A percentile compares a stretch with the other conserved stretches of the same genome.
Evolutionary conservation across 2,888 invertebrate genomes (phyloP).

Genomic region (Dusona sp.): DNA sequence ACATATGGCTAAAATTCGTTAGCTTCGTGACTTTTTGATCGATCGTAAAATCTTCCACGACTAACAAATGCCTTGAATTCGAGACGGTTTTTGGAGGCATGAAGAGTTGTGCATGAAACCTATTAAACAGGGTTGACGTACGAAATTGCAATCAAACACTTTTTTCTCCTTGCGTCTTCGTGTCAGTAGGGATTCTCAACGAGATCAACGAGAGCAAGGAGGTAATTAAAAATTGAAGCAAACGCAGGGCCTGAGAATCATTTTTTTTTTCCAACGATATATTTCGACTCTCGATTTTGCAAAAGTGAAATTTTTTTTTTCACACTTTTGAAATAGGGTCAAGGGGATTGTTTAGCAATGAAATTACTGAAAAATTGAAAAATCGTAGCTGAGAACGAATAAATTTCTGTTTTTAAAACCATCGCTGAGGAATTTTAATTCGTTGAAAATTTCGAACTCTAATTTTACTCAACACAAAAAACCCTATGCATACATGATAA

Average conservation of each 20-base stretch:
- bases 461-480: neutral
- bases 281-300: neutral
- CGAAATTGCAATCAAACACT: neutral
- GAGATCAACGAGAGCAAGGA: too few relatives aligned
- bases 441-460: neutral
- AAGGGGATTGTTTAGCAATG: neutral
- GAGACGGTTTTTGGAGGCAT: neutral
- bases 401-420: neutral
- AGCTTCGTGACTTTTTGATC: neutral
- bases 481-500: neutral
- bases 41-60: neutral
- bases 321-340: conserved; percentile 1
- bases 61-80: neutral
- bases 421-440: neutral
- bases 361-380: neutral
- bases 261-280: neutral
- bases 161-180: neutral
- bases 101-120: neutral
- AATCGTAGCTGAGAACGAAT: neutral
- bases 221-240: neutral
- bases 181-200: neutral
- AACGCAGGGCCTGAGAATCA: neutral
- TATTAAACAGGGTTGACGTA: neutral
- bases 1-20: neutral
- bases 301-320: neutral